Conservation (phyloP, 2,797 vertebrate genomes). For the Enteromius viviparus region DNA sequence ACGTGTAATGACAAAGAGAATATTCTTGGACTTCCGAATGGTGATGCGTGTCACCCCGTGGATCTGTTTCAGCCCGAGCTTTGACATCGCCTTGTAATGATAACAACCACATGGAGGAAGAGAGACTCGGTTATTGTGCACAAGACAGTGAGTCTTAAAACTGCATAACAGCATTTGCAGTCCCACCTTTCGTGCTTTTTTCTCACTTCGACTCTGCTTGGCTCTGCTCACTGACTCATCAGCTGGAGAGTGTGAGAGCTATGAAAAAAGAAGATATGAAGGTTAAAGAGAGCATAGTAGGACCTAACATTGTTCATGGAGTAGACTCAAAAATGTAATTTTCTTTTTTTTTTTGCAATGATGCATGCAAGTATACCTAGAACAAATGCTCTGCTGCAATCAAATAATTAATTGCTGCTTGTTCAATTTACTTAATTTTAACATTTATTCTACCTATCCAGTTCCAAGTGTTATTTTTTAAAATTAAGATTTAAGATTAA, state of each 20-base stretch:
- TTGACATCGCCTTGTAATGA: slow-evolving; percentile 90
- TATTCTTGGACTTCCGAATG: slow-evolving; percentile 98
- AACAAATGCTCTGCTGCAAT: not conserved
- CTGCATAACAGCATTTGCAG: not conserved
- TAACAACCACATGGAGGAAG: slow-evolving; percentile 12
- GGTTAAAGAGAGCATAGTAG: not conserved
- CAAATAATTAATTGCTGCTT: not conserved
- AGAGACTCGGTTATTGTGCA: not conserved
- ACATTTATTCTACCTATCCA: not conserved
- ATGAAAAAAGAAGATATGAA: slow-evolving; percentile 69
- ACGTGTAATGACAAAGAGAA: slow-evolving; percentile 95
- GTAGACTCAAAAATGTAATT: not conserved
- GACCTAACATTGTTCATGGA: not conserved
- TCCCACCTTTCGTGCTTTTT: slow-evolving; percentile 95
- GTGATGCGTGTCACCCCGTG: slow-evolving; percentile 97
- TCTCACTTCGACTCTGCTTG: slow-evolving; percentile 97
- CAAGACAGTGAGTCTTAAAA: not conserved
- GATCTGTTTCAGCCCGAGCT: slow-evolving; percentile 92
- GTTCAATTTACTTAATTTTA: not conserved
- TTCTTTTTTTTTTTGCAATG: not conserved
- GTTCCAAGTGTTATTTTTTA: not conserved
- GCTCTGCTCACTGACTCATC: slow-evolving; percentile 89
- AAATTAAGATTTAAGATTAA: too few species aligned
- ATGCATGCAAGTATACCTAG: not conserved
- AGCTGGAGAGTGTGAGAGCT: slow-evolving; percentile 73